Percentiles rank a stretch among this genome's conserved stretches.
phyloP scores from a whole-genome alignment of 2,113 vertebrate genomes.

The Melanocharis versteri region DNA sequence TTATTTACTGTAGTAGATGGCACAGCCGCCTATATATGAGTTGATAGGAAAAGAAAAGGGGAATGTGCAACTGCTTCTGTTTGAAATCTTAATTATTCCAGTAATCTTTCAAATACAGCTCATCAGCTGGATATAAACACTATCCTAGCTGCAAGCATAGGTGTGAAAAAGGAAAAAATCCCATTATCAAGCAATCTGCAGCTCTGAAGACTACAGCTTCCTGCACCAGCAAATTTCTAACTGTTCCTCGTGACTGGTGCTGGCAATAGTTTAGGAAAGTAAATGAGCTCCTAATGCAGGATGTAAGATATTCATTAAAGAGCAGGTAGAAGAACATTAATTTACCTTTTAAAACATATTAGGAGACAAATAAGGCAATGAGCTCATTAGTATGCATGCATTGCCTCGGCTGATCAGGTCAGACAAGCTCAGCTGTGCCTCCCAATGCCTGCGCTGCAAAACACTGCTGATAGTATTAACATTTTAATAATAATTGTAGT shows the following conservation, averaged over 20 bases:
- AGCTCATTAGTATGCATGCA: neutral
- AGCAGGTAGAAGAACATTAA: conserved; percentile 43
- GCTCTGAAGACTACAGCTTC: conserved; percentile 13
- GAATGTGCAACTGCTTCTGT: neutral
- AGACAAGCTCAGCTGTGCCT: conserved; percentile 22
- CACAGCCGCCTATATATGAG: neutral
- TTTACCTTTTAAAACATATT: conserved; percentile 28
- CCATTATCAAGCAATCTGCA: conserved; percentile 18
- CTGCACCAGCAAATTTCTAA: conserved; percentile 38
- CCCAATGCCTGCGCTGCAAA: conserved; percentile 24
- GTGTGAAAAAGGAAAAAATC: conserved; percentile 53
- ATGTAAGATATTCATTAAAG: conserved; percentile 60
- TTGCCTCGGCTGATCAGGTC: neutral
- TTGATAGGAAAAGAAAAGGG: neutral
- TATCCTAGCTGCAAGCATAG: conserved; percentile 9
- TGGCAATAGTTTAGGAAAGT: neutral
- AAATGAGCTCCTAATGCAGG: conserved; percentile 34
- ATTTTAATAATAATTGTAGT: neutral
- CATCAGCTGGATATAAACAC: conserved; percentile 13
- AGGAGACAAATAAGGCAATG: neutral
- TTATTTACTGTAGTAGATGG: neutral
- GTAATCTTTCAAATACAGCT: conserved; percentile 3
- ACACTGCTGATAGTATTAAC: neutral
- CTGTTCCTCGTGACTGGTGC: conserved; percentile 29
- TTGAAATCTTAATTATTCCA: conserved; percentile 19